Evolutionary conservation across 2,888 invertebrate genomes (phyloP), one percentile per base, ranked within the genome.

Genomic region (Unio delphinus): DNA sequence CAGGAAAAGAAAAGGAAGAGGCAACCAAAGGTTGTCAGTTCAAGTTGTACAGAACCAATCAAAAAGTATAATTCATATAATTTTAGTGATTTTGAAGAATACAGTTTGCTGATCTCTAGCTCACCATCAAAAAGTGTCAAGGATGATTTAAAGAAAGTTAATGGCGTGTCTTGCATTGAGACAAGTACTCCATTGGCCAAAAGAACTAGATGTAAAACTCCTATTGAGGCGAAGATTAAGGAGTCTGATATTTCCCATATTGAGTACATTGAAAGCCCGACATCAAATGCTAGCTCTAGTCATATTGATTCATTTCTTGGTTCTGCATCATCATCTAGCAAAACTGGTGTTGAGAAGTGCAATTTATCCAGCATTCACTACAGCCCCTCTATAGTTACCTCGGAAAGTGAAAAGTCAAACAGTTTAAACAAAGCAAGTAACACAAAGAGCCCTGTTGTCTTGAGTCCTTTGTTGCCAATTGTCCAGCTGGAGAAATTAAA

Each of bases 11-110:
- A 45, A 45, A 45, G 45, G 45, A 45, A 45, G 15, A 45, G 45
- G 45, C 45, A 45, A 15, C 45, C 45, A 45, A 45, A 45, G 15
- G 15, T 67, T 20, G 70, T 70, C 0, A 69, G 56, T 59, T 56
- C 65, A 20, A 18, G 23, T 28, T 57, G 56, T 54, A 23, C 56
- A 28, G 17, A 61, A 4, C 55, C 26, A n/a, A 20, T 30, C 23
- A 23, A 28, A 26, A 61, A 71, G 28, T 56, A 68, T 11, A 20
- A 45, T 15, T 68, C 72, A 4, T 67, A 75, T 18, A 83, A 85
- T 69, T 86, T 85, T 67, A 86, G 85, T 74, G 84, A 86, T 64
- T 82, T 86, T 80, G 86, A 86, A 63, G 81, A 83, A 54, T 85
- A 86, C 69, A 85, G 85, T 73, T 67, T 86, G 23, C 70, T 83